Conservation (phyloP, 2,797 vertebrate genomes). For the Capromys pilorides region DNA sequence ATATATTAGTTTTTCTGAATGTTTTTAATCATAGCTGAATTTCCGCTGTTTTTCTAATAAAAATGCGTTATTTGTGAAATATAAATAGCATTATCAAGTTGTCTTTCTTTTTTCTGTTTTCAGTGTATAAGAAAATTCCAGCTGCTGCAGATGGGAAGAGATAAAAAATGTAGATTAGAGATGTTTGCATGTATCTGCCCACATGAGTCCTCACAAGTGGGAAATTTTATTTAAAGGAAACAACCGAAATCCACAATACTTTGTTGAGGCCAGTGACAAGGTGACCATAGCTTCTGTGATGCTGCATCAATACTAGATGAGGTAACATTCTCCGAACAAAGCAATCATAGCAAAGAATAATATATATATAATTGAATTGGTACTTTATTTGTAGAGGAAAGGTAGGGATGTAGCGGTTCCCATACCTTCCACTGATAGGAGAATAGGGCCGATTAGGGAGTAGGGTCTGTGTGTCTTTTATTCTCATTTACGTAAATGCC, state of each 20-base stretch:
- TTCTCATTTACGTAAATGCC: neutral
- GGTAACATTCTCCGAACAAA: neutral
- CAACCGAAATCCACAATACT: neutral
- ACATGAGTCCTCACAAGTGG: neutral
- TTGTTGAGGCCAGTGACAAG: neutral
- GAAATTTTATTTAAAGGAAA: neutral
- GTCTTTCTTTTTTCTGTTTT: neutral
- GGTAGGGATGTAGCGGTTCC: neutral
- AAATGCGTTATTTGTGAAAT: neutral
- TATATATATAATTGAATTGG: conserved; percentile 19
- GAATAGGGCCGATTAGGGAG: neutral
- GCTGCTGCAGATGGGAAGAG: neutral
- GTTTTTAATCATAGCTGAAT: neutral
- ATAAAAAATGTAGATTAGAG: neutral
- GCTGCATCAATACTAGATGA: neutral
- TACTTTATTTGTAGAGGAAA: neutral
- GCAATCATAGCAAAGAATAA: neutral
- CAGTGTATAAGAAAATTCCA: neutral
- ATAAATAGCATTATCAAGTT: neutral
- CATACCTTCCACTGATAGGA: neutral
- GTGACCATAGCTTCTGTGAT: neutral
- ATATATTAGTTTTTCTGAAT: neutral
- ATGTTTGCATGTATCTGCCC: neutral
- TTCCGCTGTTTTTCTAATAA: neutral
- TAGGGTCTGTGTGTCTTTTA: neutral